phyloP scores from a whole-genome alignment of 2,888 invertebrate genomes.

The Xestobium rufovillosum region DNA sequence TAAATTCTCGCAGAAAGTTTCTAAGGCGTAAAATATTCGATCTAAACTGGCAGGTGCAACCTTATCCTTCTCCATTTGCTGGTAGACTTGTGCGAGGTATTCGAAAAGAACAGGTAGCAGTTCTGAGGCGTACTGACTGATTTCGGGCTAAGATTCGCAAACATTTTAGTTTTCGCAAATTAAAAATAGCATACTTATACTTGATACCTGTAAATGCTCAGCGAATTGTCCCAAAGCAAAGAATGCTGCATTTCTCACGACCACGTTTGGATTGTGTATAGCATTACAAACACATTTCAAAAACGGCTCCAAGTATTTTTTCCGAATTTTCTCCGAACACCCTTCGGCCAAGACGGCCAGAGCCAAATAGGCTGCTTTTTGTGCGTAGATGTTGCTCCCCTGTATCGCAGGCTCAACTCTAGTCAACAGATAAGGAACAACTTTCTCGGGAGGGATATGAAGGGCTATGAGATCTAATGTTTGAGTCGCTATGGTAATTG shows the following conservation, averaged over 20 bases:
- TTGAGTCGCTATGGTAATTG: constrained; percentile 63
- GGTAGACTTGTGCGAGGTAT: constrained; percentile 55
- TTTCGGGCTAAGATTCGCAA: constrained; percentile 54
- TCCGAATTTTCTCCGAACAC: constrained; percentile 65
- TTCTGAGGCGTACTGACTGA: constrained; percentile 63
- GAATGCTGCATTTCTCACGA: constrained; percentile 67
- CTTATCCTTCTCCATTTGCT: constrained; percentile 49
- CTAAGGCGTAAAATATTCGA: constrained; percentile 71
- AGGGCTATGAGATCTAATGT: constrained; percentile 67
- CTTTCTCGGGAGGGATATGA: constrained; percentile 67
- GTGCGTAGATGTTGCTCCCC: constrained; percentile 52
- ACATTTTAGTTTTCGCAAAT: constrained; percentile 4
- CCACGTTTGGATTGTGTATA: constrained; percentile 54
- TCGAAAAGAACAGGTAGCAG: constrained; percentile 66
- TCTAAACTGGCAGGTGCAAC: constrained; percentile 58
- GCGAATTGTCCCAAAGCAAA: constrained; percentile 76
- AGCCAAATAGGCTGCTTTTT: constrained; percentile 65
- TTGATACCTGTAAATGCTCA: constrained; percentile 59
- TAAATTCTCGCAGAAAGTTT: constrained; percentile 71
- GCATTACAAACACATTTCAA: constrained; percentile 64
- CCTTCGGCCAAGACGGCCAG: constrained; percentile 73
- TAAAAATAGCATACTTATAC: constrained; percentile 1
- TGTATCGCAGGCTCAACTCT: constrained; percentile 58
- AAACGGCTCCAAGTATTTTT: constrained; percentile 62
- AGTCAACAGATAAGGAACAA: constrained; percentile 61